These are phyloP conservation scores for Oscheius sp. DNA, from an alignment of 2,888 invertebrate genomes.

Conservation along the genomic window DNA sequence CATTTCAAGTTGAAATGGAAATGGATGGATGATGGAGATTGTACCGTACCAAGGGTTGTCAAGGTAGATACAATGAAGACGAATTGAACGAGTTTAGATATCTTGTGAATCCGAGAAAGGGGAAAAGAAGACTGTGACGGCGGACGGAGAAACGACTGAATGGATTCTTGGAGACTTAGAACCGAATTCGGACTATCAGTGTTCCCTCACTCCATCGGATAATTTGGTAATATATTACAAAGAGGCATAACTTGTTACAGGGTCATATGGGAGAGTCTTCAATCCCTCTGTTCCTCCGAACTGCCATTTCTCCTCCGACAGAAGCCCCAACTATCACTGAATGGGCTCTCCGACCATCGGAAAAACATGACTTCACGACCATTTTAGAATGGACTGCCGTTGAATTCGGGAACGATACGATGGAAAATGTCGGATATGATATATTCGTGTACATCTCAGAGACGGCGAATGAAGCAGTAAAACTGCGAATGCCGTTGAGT, in stretches of 20 bases:
- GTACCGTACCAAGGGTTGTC: slow-evolving; percentile 11
- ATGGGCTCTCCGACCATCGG: slow-evolving; percentile 50
- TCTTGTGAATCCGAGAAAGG: not conserved
- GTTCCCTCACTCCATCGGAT: slow-evolving; percentile 10
- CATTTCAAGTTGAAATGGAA: slow-evolving; percentile 16
- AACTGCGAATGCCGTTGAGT: slow-evolving; percentile 53
- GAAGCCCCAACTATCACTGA: slow-evolving; percentile 47
- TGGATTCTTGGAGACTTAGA: slow-evolving; percentile 18
- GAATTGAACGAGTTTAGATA: not conserved
- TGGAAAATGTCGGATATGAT: slow-evolving; percentile 48
- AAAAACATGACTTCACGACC: slow-evolving; percentile 51
- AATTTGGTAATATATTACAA: not conserved
- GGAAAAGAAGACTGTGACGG: not conserved
- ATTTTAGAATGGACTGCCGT: slow-evolving; percentile 59
- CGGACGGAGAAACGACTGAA: not conserved
- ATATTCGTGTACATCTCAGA: slow-evolving; percentile 53
- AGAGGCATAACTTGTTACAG: too few relatives aligned
- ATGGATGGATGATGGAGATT: slow-evolving; percentile 30
- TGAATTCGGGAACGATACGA: slow-evolving; percentile 36
- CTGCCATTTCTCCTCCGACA: slow-evolving; percentile 56
- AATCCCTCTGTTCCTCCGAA: slow-evolving; percentile 39
- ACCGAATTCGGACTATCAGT: slow-evolving; percentile 12
- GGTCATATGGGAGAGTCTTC: slow-evolving; percentile 28
- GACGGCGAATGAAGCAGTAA: slow-evolving; percentile 48
- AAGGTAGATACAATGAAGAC: too few relatives aligned